Percentiles rank a stretch among this genome's conserved stretches.
Conservation (phyloP, 2,888 invertebrate species). For the Agrilus cyanescens region DNA sequence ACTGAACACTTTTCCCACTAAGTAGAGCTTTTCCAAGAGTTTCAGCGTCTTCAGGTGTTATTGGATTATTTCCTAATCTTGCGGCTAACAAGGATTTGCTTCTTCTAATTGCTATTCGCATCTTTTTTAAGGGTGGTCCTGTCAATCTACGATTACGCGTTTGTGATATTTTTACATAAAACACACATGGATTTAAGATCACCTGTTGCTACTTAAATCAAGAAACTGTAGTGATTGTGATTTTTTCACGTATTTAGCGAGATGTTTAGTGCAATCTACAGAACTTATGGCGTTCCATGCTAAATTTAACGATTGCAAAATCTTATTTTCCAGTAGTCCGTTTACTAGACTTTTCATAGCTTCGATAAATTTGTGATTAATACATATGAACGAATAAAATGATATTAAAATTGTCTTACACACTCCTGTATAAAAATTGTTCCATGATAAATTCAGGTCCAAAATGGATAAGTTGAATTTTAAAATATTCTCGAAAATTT, state of each 20-base stretch:
- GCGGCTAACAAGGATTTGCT: constrained; percentile 35
- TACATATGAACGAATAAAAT: background rate
- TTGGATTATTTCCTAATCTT: constrained; percentile 40
- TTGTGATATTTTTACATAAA: constrained; percentile 1
- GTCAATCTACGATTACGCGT: constrained; percentile 17
- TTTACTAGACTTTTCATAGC: constrained; percentile 31
- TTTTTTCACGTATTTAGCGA: constrained; percentile 22
- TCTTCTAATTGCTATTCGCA: constrained; percentile 35
- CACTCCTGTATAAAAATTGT: constrained; percentile 34
- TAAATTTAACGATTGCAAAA: constrained; percentile 31
- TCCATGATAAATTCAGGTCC: constrained; percentile 42
- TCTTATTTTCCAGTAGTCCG: constrained; percentile 28
- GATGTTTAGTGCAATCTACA: constrained; percentile 22
- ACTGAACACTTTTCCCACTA: constrained; percentile 26
- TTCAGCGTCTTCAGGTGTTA: constrained; percentile 36
- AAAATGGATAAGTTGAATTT: constrained; percentile 33
- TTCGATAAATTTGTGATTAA: constrained; percentile 11
- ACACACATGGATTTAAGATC: constrained; percentile 3
- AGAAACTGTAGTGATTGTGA: constrained; percentile 24
- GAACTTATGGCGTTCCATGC: constrained; percentile 39
- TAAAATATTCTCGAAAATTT: constrained; percentile 31
- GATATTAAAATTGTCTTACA: constrained; percentile 21
- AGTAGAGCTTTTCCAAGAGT: constrained; percentile 30
- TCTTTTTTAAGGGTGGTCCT: constrained; percentile 23
- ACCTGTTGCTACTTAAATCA: constrained; percentile 34